These are phyloP conservation scores for Pseudochirops cupreus DNA, from an alignment of 2,797 vertebrate genomes.

Conservation along the genomic window DNA sequence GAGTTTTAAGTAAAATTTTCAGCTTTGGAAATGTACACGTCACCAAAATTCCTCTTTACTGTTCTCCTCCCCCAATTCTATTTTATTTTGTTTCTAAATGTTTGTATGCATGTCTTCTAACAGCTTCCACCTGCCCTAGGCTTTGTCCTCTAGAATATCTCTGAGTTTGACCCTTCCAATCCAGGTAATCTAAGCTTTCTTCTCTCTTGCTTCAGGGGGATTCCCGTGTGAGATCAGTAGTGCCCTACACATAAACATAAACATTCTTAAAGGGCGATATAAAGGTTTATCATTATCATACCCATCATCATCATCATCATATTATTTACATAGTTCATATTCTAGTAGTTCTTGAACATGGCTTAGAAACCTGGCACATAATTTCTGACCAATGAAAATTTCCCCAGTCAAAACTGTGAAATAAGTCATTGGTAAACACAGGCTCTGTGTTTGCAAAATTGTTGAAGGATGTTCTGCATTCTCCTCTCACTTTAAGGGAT, in stretches of 20 bases:
- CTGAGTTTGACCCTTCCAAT: not conserved
- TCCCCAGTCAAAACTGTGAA: conserved; percentile 26
- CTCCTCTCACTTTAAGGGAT: conserved; percentile 43
- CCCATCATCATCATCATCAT: not conserved
- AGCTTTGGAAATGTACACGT: not conserved
- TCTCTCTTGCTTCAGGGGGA: conserved; percentile 9
- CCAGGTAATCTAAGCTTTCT: not conserved
- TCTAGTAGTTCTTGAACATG: not conserved
- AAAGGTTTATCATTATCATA: not conserved
- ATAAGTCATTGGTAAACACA: conserved; percentile 50
- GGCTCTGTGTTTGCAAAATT: conserved; percentile 15
- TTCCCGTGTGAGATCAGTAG: not conserved
- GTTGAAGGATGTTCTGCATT: not conserved
- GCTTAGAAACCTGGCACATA: conserved; percentile 7
- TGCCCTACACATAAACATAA: not conserved
- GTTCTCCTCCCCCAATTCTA: not conserved
- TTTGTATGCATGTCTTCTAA: not conserved
- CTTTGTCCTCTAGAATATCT: not conserved
- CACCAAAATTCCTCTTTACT: not conserved
- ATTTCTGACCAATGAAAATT: conserved; percentile 58
- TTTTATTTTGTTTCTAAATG: not conserved
- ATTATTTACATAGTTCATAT: not conserved
- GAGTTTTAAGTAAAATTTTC: not conserved
- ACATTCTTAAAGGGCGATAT: not conserved
- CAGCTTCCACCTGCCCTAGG: not conserved